Percentiles rank a stretch among this genome's conserved stretches.
Conservation (phyloP, 1,140 invertebrate genomes). For the Vanessa atalanta region DNA sequence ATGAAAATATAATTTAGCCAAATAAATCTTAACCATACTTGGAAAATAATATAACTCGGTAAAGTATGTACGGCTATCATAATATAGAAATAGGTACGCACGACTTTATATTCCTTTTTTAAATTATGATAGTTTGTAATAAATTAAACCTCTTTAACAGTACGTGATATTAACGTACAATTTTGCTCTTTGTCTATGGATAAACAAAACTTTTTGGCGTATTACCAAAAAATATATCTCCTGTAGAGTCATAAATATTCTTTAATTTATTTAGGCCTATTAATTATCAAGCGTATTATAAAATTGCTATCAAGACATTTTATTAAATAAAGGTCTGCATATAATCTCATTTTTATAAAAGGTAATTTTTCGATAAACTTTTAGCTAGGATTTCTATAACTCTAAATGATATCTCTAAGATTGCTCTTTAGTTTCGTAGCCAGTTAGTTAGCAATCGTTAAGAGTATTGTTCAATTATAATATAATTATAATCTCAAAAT, state of each 20-base stretch:
- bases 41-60: no score
- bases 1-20: no score
- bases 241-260: not conserved
- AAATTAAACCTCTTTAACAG: no score
- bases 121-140: no score
- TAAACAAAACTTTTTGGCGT: not conserved
- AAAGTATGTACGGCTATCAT: no score
- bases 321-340: constrained; percentile 10
- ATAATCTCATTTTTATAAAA: constrained; percentile 6
- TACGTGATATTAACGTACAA: no score
- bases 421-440: not conserved
- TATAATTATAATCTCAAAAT: not conserved
- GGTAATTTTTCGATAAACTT: not conserved
- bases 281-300: not conserved
- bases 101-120: no score
- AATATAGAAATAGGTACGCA: no score
- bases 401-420: not conserved
- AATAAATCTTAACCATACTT: no score
- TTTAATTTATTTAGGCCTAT: not conserved
- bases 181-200: not conserved
- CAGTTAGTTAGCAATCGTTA: not conserved
- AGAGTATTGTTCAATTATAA: not conserved
- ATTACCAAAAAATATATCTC: constrained; percentile 2
- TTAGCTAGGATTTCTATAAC: constrained; percentile 7
- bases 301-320: constrained; percentile 3